phyloP scores from a whole-genome alignment of 2,113 vertebrate species.

The Carollia perspicillata region DNA sequence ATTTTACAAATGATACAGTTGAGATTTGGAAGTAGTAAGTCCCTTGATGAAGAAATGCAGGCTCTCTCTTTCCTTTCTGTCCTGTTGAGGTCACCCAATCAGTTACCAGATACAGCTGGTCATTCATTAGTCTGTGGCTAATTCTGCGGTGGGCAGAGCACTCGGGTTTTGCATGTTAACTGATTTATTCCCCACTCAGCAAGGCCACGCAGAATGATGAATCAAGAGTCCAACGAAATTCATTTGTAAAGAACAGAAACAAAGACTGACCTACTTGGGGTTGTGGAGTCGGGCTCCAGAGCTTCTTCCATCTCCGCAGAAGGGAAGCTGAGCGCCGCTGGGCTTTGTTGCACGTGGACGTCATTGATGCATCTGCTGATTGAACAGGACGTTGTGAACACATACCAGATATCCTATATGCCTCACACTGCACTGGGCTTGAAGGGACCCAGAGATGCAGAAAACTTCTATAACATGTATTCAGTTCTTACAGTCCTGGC shows the following conservation, averaged over 20 bases:
- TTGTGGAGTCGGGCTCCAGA: background rate
- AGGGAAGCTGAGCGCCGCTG: background rate
- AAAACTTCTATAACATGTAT: fast-evolving
- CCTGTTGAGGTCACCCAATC: background rate
- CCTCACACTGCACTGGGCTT: background rate
- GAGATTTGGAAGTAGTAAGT: background rate
- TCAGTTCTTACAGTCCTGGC: background rate
- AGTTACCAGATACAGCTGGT: fast-evolving
- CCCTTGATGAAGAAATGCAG: background rate
- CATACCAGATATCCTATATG: background rate
- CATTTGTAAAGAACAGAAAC: slow-evolving; percentile 18
- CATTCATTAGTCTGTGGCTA: background rate
- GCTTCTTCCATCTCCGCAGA: background rate
- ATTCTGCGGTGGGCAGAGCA: background rate
- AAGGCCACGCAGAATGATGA: background rate
- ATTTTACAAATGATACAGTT: background rate
- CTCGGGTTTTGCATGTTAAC: background rate
- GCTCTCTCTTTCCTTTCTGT: background rate
- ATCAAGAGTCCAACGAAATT: background rate
- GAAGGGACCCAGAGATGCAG: background rate
- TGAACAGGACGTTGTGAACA: background rate
- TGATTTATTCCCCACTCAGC: background rate
- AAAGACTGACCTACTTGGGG: slow-evolving; percentile 37
- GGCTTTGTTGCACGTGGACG: background rate
- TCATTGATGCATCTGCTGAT: background rate